These are phyloP conservation scores for Jaculus jaculus DNA, from an alignment of 2,113 vertebrate species.

Conservation along the genomic window DNA sequence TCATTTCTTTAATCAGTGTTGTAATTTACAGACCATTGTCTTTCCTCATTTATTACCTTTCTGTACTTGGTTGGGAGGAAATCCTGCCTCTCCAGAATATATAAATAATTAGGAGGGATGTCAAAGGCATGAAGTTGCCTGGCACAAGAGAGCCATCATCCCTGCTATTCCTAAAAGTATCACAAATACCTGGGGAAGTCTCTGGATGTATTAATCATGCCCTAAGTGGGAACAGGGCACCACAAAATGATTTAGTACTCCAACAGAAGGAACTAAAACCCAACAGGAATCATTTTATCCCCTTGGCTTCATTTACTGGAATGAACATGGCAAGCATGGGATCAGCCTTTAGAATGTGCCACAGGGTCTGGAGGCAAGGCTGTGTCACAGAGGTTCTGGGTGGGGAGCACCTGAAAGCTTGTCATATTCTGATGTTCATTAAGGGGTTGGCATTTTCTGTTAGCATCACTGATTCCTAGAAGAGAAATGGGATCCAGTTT, in stretches of 20 bases:
- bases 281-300: constrained; percentile 70
- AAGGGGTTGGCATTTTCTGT: not conserved
- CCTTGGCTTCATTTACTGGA: not conserved
- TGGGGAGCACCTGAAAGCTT: fast-evolving
- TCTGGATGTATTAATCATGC: constrained; percentile 85
- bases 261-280: constrained; percentile 85
- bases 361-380: not conserved
- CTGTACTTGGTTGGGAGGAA: constrained; percentile 71
- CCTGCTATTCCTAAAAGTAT: constrained; percentile 84
- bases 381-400: not conserved
- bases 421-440: not conserved
- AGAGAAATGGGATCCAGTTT: not conserved
- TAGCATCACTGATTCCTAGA: no score
- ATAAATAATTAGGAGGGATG: constrained; percentile 80
- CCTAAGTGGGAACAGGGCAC: constrained; percentile 82
- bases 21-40: constrained; percentile 86
- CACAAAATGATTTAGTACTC: constrained; percentile 44
- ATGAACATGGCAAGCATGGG: not conserved
- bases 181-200: constrained; percentile 85
- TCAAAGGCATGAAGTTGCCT: constrained; percentile 67
- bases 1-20: constrained; percentile 87
- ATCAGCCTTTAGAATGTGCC: not conserved
- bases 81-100: constrained; percentile 76
- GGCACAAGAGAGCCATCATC: constrained; percentile 79
- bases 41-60: constrained; percentile 82